phyloP scores from a whole-genome alignment of 2,888 invertebrate genomes.

The Cryptus viduatorius region DNA sequence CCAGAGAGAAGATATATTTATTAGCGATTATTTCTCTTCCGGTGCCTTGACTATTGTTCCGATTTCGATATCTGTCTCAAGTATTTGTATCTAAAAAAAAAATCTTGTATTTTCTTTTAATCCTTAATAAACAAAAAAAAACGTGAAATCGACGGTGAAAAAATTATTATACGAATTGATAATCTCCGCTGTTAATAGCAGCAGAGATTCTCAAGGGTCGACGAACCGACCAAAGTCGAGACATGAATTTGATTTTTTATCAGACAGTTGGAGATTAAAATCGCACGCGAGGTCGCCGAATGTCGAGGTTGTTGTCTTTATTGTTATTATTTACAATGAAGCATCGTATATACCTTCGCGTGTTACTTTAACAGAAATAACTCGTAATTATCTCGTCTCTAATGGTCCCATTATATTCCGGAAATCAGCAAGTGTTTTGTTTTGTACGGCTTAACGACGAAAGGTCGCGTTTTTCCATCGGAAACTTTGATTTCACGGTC shows the following conservation, averaged over 20 bases:
- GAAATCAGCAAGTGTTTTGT: slow-evolving; percentile 53
- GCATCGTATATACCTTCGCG: not conserved
- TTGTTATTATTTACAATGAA: slow-evolving; percentile 29
- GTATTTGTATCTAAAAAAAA: too few relatives aligned
- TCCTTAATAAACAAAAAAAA: not conserved
- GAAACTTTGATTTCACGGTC: slow-evolving; percentile 58
- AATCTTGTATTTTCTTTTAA: not conserved
- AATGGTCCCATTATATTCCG: slow-evolving; percentile 31
- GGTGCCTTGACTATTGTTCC: slow-evolving; percentile 36
- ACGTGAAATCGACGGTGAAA: not conserved
- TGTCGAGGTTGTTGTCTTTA: slow-evolving; percentile 43
- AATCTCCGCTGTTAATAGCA: slow-evolving; percentile 24
- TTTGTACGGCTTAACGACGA: slow-evolving; percentile 1
- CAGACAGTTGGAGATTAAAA: slow-evolving; percentile 16
- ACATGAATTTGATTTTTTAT: slow-evolving; percentile 13
- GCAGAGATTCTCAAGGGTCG: slow-evolving; percentile 8
- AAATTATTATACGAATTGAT: not conserved
- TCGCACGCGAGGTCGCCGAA: slow-evolving; percentile 16
- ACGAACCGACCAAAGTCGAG: slow-evolving; percentile 19
- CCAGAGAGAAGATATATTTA: not conserved
- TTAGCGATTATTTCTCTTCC: slow-evolving; percentile 6
- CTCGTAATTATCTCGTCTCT: not conserved
- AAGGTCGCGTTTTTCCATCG: slow-evolving; percentile 58
- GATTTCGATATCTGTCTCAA: slow-evolving; percentile 14
- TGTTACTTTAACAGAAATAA: not conserved